Evolutionary conservation across 2,113 vertebrate species (phyloP), one percentile per base, ranked within the genome.

Genomic region (Engystomops pustulosus): DNA sequence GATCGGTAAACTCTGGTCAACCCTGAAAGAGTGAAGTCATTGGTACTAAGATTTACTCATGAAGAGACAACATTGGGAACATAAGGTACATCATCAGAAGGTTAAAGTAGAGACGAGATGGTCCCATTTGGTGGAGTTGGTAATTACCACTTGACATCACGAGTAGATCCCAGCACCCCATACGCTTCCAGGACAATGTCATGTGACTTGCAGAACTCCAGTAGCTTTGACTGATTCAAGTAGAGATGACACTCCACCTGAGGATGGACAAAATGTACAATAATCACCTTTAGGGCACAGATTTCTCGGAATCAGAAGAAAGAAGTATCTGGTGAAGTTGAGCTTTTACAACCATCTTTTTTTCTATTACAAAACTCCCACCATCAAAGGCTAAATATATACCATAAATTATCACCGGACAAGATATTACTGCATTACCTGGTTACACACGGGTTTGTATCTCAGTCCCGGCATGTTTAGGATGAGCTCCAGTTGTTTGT

Each of bases 391-490:
- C n/a, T n/a, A n/a, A n/a, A n/a, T n/a, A n/a, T n/a, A n/a, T n/a
- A n/a, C n/a, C n/a, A 41, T 41, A 41, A 41, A 41, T 41, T 41
- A 41, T 8, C 8, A 5, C 4, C 4, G 8, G 38, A 4, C 38
- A 75, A 17, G 32, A 34, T 30, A 51, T 32, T 53, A 34, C 20
- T 4, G n/a, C 0, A 15, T 47, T 84, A 95, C 93, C 92, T 95
- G 95, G 80, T 95, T 93, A 68, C 93, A 94, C 0, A 93, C 93
- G 0, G 93, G 92, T 83, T 90, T 95, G 87, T 95, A 87, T 76
- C 92, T 95, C 25, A 95, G 93, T 44, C 92, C 94, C 0, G 93
- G 89, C 86, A 96, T 97, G 80, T 91, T 94, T 47, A 96, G 89
- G 77, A 95, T 92, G 67, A 71, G 67, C 34, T 93, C 78, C 75